Evolutionary conservation across 2,888 invertebrate genomes (phyloP), one percentile per base, ranked within the genome.

Genomic region (Limnephilus auricula): DNA sequence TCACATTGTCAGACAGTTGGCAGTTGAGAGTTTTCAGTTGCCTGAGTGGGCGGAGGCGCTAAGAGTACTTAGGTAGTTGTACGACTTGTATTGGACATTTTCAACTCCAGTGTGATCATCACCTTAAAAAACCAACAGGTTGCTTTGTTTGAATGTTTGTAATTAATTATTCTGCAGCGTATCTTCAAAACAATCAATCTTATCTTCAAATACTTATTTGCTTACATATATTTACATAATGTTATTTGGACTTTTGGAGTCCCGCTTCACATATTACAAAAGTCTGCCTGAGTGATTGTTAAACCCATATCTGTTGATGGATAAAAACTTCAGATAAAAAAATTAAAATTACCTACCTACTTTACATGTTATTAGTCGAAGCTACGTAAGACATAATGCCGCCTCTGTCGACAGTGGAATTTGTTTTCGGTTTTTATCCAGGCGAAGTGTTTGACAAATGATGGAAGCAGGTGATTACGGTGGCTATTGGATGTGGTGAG

Each of bases 361-460:
- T 18, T 82, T 34, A 31, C 32, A 15, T 31, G 82, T 31, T 31
- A 82, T 32, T 32, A 31, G 32, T 32, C 80, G 80, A 82, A 82
- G 32, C 31, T 15, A 31, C 80, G 12, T 31, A 32, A 31, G 32
- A 18, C 82, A 6, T 18, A 4, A 82, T 2, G 34, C 32, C 34
- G 31, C 82, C 32, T 32, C 82, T 34, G 32, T 82, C 34, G 34
- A 4, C 84, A 18, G 30, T 40, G 84, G 84, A 34, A 84, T 84
- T 84, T 84, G 12, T 40, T 84, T 84, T 37, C 3, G n/a, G 40
- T 40, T 84, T 84, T 84, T 84, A 84, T 84, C 37, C 37, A 5
- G 5, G 50, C 13, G 40, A 84, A 37, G 25, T 84, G 84, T 84
- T 84, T 84, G 84, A 84, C 84, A 84, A 84, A 84, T 84, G 84